phyloP scores from a whole-genome alignment of 2,113 vertebrate species.

The Sylvietta virens region DNA sequence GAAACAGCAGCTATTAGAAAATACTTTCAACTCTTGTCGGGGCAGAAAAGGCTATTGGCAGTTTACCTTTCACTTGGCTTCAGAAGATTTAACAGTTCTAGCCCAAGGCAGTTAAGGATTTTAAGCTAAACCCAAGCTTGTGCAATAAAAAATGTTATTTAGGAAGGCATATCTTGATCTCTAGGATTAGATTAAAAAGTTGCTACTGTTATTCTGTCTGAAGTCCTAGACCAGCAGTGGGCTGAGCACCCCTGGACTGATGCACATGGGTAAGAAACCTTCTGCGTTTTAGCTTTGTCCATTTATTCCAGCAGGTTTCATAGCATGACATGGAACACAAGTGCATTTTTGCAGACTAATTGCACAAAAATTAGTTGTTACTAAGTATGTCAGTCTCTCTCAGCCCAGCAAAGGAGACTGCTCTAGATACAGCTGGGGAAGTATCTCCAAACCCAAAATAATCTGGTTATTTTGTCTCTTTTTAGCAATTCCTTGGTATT shows the following conservation, averaged over 20 bases:
- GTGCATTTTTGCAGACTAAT: not conserved
- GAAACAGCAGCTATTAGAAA: not conserved
- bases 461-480: not conserved
- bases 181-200: not conserved
- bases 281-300: not conserved
- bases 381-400: not conserved
- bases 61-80: not conserved
- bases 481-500: not conserved
- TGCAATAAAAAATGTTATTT: not conserved
- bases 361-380: not conserved
- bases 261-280: not conserved
- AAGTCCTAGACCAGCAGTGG: not conserved
- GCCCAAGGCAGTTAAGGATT: not conserved
- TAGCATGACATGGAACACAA: not conserved
- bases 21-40: not conserved
- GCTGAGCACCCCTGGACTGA: not conserved
- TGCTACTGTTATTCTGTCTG: not conserved
- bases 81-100: conserved; percentile 4
- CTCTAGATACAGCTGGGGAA: not conserved
- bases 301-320: not conserved
- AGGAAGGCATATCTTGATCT: not conserved
- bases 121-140: not conserved
- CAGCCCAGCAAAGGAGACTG: not conserved
- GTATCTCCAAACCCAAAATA: not conserved
- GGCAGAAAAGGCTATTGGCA: not conserved